Evolutionary conservation across 2,888 invertebrate species (phyloP).

Genomic region (Celastrina argiolus): DNA sequence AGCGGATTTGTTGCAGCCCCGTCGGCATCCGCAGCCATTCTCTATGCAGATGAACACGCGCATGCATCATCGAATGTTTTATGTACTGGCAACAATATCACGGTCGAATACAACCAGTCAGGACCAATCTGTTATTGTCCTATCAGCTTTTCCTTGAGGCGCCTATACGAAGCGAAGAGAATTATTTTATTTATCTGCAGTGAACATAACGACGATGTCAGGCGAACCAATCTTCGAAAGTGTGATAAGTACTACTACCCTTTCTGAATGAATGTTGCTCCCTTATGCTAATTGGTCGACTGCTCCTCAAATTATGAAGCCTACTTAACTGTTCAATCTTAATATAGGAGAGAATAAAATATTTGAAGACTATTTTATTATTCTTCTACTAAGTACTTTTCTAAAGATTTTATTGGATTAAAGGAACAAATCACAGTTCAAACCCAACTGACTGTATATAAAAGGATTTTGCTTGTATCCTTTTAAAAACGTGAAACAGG

Average conservation of each 20-base stretch:
- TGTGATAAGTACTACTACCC: too few species aligned
- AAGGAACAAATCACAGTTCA: constrained; percentile 1
- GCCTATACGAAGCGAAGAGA: neutral
- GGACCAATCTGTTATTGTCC: neutral
- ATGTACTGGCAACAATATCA: constrained; percentile 27
- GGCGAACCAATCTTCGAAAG: too few species aligned
- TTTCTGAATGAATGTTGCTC: too few species aligned
- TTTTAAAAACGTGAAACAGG: constrained; percentile 19
- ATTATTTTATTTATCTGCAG: too few species aligned
- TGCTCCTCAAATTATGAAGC: neutral
- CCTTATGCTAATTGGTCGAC: too few species aligned
- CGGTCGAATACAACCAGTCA: constrained; percentile 18
- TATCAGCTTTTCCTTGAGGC: neutral
- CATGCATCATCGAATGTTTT: constrained; percentile 31
- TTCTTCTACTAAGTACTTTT: neutral
- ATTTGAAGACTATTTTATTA: neutral
- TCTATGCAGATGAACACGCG: constrained; percentile 32
- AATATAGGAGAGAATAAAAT: neutral
- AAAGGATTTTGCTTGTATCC: constrained; percentile 17
- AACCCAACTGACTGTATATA: neutral
- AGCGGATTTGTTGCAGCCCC: constrained; percentile 67
- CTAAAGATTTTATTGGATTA: neutral
- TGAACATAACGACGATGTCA: too few species aligned
- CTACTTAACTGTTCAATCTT: neutral
- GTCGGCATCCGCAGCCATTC: constrained; percentile 33